phyloP scores from a whole-genome alignment of 2,797 vertebrate genomes.

The Sylvilagus floridanus region DNA sequence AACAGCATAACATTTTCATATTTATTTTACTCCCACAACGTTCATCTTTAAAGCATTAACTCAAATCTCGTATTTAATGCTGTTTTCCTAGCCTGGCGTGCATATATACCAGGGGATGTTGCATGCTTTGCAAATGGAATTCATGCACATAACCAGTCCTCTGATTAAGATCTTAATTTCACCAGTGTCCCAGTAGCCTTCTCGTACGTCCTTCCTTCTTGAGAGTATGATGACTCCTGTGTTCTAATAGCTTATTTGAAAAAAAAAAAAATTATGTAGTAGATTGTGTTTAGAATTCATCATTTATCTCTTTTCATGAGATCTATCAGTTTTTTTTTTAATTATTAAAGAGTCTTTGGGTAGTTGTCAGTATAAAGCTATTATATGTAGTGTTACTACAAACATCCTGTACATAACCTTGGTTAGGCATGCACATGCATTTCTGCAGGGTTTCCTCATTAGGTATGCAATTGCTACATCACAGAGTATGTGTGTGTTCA shows the following conservation, averaged over 20 bases:
- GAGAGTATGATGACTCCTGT: fast-evolving
- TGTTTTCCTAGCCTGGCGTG: not conserved
- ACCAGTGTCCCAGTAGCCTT: fast-evolving
- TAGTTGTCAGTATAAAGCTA: not conserved
- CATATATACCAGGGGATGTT: not conserved
- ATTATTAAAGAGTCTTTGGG: not conserved
- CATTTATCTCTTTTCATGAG: not conserved
- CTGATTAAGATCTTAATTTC: not conserved
- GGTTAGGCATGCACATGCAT: not conserved
- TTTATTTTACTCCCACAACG: not conserved
- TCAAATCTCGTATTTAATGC: not conserved
- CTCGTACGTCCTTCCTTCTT: fast-evolving
- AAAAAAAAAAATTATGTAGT: not conserved
- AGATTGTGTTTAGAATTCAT: not conserved
- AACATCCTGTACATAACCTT: not conserved
- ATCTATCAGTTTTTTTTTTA: not conserved
- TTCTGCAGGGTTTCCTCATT: not conserved
- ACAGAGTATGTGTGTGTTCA: not conserved
- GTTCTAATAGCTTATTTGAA: not conserved
- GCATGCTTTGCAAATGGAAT: not conserved
- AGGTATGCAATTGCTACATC: not conserved
- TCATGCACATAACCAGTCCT: not conserved
- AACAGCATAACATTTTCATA: not conserved
- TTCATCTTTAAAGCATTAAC: not conserved
- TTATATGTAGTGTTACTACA: not conserved